Conservation (phyloP, 35 echinoderm and acorn worm genomes). For the Apostichopus californicus region DNA sequence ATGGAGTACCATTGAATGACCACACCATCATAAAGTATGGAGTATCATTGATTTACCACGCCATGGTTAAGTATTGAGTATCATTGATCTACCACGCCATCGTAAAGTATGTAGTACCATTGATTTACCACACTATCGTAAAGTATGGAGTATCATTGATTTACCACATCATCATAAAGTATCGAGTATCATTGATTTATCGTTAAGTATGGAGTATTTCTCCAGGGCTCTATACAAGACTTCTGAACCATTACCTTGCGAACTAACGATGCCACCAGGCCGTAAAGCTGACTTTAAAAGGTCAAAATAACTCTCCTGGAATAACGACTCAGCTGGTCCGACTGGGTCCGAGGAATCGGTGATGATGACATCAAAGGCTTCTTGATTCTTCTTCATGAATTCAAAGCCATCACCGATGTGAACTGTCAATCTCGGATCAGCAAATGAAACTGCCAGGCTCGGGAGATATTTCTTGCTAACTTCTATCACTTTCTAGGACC, state of each 20-base stretch:
- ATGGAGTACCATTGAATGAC: no score
- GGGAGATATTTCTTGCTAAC: conserved; percentile 94
- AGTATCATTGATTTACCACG: no score
- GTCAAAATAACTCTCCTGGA: conserved; percentile 82
- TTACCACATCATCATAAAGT: no score
- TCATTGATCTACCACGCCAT: no score
- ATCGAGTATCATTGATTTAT: no score
- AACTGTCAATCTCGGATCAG: conserved; percentile 67
- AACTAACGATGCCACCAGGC: conserved; percentile 79
- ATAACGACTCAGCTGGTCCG: conserved; percentile 85
- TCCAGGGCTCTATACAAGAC: no score
- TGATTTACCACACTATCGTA: no score
- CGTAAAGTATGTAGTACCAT: no score
- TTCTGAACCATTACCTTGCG: conserved; percentile 75
- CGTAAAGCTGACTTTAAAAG: conserved; percentile 85
- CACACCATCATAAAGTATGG: no score
- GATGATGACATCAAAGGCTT: conserved; percentile 88
- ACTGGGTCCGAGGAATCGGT: conserved; percentile 95
- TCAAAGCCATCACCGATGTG: conserved; percentile 94
- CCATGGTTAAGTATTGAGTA: no score
- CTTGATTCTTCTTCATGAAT: conserved; percentile 83
- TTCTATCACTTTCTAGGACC: conserved; percentile 89
- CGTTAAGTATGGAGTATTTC: no score
- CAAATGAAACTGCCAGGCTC: conserved; percentile 72
- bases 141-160: no score